Evolutionary conservation across 2,888 invertebrate genomes (phyloP).

Genomic region (Lumbricus terrestris): DNA sequence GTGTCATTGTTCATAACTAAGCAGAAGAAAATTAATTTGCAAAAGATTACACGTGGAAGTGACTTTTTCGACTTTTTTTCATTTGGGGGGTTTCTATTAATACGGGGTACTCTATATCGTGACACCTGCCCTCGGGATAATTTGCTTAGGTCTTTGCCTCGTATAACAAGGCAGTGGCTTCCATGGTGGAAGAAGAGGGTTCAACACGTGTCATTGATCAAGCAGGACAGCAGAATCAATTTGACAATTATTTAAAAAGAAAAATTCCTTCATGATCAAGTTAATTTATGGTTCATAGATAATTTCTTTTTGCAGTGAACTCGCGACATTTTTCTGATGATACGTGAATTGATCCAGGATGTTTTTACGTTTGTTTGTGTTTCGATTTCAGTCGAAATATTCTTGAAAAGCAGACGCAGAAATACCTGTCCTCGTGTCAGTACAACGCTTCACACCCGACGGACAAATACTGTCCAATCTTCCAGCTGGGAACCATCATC

Average conservation of each 20-base stretch:
- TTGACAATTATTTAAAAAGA: too few relatives aligned
- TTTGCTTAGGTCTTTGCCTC: too few relatives aligned
- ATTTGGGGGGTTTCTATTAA: background rate
- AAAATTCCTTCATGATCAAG: background rate
- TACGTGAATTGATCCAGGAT: background rate
- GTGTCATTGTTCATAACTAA: too few relatives aligned
- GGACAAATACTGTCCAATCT: slow-evolving; percentile 55
- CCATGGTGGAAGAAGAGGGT: too few relatives aligned
- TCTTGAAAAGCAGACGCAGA: slow-evolving; percentile 41
- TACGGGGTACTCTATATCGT: too few relatives aligned
- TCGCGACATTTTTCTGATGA: background rate
- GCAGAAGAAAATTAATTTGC: too few relatives aligned
- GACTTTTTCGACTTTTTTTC: too few relatives aligned
- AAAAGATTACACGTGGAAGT: too few relatives aligned
- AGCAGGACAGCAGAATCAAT: too few relatives aligned
- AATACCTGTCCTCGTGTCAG: slow-evolving; percentile 46
- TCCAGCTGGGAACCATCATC: slow-evolving; percentile 49
- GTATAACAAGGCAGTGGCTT: too few relatives aligned
- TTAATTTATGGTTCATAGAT: background rate
- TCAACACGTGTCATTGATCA: too few relatives aligned
- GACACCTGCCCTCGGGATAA: background rate
- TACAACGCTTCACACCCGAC: slow-evolving; percentile 43
- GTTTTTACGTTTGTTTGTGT: too few relatives aligned
- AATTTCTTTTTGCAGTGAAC: background rate
- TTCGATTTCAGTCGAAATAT: slow-evolving; percentile 50